Percentiles rank a stretch among this genome's conserved stretches.
phyloP scores from a whole-genome alignment of 1,140 invertebrate genomes.

The Platorchestia sp. region DNA sequence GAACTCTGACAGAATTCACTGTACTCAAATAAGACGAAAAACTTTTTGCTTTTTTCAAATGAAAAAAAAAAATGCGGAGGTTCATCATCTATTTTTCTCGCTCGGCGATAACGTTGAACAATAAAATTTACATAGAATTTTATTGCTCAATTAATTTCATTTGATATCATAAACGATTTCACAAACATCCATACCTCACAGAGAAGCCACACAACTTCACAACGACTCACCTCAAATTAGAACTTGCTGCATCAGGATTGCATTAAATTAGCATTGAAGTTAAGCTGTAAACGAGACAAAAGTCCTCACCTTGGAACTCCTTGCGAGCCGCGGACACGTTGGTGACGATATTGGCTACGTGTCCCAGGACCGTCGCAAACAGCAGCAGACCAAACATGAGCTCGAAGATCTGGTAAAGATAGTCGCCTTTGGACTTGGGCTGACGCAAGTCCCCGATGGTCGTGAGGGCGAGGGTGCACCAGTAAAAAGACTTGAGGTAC shows the following conservation, averaged over 20 bases:
- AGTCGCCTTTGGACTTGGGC: conserved; percentile 85
- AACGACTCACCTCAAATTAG: no score
- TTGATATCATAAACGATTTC: not conserved
- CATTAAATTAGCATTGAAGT: not conserved
- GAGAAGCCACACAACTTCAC: not conserved
- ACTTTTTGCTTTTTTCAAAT: not conserved
- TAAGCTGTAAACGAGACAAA: not conserved
- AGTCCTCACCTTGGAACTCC: conserved; percentile 91
- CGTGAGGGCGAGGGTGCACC: conserved; percentile 95
- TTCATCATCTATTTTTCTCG: not conserved
- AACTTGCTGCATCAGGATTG: no score
- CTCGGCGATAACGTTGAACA: not conserved
- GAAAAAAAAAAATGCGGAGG: not conserved
- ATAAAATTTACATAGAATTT: not conserved
- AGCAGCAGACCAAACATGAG: conserved; percentile 90
- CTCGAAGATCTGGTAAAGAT: conserved; percentile 91
- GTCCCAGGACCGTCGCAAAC: conserved; percentile 92
- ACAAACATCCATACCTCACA: not conserved
- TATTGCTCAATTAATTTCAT: no score
- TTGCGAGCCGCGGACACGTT: conserved; percentile 93
- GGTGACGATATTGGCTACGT: conserved; percentile 95
- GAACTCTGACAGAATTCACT: not conserved
- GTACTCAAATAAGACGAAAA: not conserved
- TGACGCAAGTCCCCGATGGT: conserved; percentile 83
- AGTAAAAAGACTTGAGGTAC: conserved; percentile 98